phyloP scores from a whole-genome alignment of 2,888 invertebrate genomes.

The Stegophylla sp. region DNA sequence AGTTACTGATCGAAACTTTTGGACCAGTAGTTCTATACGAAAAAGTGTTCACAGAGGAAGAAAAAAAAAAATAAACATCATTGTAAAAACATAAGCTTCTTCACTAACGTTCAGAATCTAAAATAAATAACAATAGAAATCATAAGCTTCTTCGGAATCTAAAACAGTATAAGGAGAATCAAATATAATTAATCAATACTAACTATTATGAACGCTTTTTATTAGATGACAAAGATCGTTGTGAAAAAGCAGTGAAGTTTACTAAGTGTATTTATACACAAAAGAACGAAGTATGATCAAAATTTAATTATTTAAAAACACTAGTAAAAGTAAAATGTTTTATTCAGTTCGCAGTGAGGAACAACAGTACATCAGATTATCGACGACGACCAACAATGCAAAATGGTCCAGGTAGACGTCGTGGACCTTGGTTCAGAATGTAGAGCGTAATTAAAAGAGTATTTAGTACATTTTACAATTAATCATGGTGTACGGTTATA shows the following conservation, averaged over 20 bases:
- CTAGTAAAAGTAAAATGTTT: background rate
- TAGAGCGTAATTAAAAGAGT: background rate
- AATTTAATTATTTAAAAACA: background rate
- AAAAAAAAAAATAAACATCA: too few relatives aligned
- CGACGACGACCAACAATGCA: background rate
- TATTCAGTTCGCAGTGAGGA: background rate
- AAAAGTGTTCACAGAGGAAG: too few relatives aligned
- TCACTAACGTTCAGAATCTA: too few relatives aligned
- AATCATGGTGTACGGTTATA: background rate
- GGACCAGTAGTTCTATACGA: too few relatives aligned
- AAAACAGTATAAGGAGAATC: background rate
- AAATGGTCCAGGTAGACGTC: background rate
- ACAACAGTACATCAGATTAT: background rate
- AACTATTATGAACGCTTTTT: background rate
- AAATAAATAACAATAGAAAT: too few relatives aligned
- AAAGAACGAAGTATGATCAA: constrained; percentile 14
- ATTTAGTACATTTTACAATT: background rate
- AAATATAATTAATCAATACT: background rate
- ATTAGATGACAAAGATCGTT: constrained; percentile 22
- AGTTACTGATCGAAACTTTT: too few relatives aligned
- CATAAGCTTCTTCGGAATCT: too few relatives aligned
- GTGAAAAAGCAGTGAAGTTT: constrained; percentile 45
- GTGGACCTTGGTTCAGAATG: background rate
- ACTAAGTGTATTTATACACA: constrained; percentile 42
- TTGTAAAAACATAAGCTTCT: too few relatives aligned